A percentile compares a stretch with the other conserved stretches of the same genome.
phyloP scores from a whole-genome alignment of 2,113 vertebrate species.

The Burhinus bistriatus region DNA sequence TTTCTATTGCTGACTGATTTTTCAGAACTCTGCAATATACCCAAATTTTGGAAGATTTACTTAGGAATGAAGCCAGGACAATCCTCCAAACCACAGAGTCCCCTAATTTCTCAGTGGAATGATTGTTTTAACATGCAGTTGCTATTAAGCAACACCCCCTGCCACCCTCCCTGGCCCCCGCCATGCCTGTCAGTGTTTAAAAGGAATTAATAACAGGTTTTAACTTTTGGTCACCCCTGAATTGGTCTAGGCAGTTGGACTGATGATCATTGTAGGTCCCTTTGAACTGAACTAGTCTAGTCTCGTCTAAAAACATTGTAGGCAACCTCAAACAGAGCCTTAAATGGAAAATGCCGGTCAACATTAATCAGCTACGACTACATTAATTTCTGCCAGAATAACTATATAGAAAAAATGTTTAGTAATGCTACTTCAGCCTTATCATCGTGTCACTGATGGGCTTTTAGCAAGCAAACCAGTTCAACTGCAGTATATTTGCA shows the following conservation, averaged over 20 bases:
- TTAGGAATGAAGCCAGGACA: background rate
- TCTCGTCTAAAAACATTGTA: background rate
- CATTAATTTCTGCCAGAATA: background rate
- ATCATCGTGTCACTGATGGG: background rate
- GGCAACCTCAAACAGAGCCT: background rate
- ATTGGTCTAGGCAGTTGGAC: background rate
- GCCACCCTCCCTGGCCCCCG: no score
- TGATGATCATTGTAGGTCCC: background rate
- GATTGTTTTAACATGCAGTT: background rate
- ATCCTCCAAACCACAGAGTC: background rate
- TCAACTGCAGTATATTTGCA: background rate
- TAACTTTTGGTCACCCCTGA: background rate
- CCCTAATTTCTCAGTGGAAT: background rate
- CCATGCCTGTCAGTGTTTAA: background rate
- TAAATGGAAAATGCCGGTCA: background rate
- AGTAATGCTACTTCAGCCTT: background rate
- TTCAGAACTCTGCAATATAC: background rate
- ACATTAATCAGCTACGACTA: background rate
- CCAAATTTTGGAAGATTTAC: background rate
- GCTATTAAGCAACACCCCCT: background rate
- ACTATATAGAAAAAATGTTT: background rate
- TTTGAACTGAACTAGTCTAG: background rate
- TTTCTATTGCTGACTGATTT: background rate
- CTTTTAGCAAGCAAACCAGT: background rate
- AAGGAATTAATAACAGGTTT: background rate